Conservation (phyloP, 1,140 invertebrate species). For the Reticulitermes speratus region DNA sequence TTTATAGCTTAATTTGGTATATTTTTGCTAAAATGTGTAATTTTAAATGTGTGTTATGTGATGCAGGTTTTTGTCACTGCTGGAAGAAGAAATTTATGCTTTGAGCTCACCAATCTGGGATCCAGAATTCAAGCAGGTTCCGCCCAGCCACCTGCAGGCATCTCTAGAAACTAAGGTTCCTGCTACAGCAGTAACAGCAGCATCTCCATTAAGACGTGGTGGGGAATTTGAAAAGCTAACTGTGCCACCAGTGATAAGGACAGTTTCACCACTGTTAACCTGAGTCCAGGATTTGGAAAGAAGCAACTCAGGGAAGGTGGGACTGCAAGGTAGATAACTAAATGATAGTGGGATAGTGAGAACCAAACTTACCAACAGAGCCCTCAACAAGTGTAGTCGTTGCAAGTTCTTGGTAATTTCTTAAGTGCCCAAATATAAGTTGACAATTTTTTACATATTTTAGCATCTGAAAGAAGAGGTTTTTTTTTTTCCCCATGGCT, state of each 20-base stretch:
- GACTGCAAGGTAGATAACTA: not conserved
- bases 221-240: slow-evolving; percentile 68
- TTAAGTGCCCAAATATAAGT: too few species aligned
- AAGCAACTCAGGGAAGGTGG: slow-evolving; percentile 37
- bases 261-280: slow-evolving; percentile 65
- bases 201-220: slow-evolving; percentile 21
- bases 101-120: slow-evolving; percentile 91
- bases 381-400: too few species aligned
- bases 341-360: not conserved
- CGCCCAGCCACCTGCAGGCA: slow-evolving; percentile 63
- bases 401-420: too few species aligned
- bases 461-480: too few species aligned
- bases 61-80: slow-evolving; percentile 75
- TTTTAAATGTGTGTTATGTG: not conserved
- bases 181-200: slow-evolving; percentile 37
- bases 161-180: slow-evolving; percentile 39
- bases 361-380: too few species aligned
- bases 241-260: slow-evolving; percentile 59
- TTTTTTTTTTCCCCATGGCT: too few species aligned
- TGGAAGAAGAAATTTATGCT: slow-evolving; percentile 86
- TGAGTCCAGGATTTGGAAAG: slow-evolving; percentile 56
- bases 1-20: not conserved
- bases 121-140: slow-evolving; percentile 76
- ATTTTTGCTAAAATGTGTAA: not conserved
- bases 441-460: too few species aligned